Evolutionary conservation across 1,140 invertebrate species (phyloP), one percentile per base, ranked within the genome.

Genomic region (Brachionus rubens): DNA sequence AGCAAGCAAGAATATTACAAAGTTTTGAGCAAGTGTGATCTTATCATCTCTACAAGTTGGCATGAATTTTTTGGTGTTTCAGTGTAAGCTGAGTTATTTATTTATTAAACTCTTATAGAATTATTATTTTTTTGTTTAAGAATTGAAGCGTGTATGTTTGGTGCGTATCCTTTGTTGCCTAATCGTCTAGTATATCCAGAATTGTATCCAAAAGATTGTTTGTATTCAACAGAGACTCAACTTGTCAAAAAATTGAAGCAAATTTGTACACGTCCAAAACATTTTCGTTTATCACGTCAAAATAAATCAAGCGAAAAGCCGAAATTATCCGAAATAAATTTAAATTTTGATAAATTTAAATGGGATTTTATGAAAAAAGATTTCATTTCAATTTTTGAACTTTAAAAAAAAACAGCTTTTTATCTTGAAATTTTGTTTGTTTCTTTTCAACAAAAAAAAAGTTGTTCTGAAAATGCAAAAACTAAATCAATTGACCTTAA

Each of bases 41-140:
- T 91, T 76, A 89, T 88, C 26, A 84, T 91, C 12, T 91, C 90
- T 0, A 91, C 90, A n/a, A 89, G 90, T 1, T 83, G 87, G 28
- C 90, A 91, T 83, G 90, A 91, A 82, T 91, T 91, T 81, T 91
- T 89, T 82, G 90, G 90, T 48, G 89, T 91, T 26, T 86, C 90
- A 19, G 89, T 91, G 88, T 65, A 46, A 46, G 5, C 14, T 14
- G 4, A 7, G 3, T 65, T 43, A 16, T 43, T 26, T 88, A 85
- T 84, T 85, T 82, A 56, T 78, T 67, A 77, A 48, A 14, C 4
- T 12, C 19, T 56, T 46, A 28, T 36, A 30, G 62, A 21, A 33
- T 16, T 10, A 50, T 72, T 46, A 76, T 59, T 79, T 78, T 78
- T 76, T 67, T 83, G 83, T 41, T 78, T 89, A 88, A 87, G 59